Evolutionary conservation across 2,888 invertebrate species (phyloP), one percentile per base, ranked within the genome.

Genomic region (Trachelus troglodyta): DNA sequence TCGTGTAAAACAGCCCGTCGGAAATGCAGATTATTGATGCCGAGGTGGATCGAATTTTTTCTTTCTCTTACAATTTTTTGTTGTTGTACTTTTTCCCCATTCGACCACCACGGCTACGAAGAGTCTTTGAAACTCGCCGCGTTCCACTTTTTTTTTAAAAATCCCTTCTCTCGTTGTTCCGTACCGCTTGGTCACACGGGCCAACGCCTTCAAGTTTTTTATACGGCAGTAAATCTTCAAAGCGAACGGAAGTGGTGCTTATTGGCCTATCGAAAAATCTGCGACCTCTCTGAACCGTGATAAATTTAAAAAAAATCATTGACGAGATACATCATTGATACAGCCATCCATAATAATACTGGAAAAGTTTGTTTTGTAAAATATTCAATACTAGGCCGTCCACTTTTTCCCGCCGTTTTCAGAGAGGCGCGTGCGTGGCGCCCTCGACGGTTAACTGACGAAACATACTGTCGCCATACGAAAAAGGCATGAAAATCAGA

Each of bases 1-100:
- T 78, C 76, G 40, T 68, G 23, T 15, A 69, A 74, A 31, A 77
- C 80, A 79, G 77, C 80, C 76, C 80, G 81, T 81, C 80, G 81
- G 81, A 83, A 83, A 84, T 82, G 81, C 81, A 82, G 83, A 85
- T 85, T 81, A 80, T 83, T 82, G 80, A 82, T 83, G 81, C 79
- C 79, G 79, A 81, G 81, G 79, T 56, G 56, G 9, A 56, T 56
- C 56, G 56, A 56, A 56, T 56, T 56, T 56, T 56, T 56, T 56
- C 56, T 23, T 56, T 23, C 23, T 23, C 23, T 23, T 56, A 2
- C 56, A 23, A 37, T 15, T 37, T 23, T 56, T 56, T 56, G 35
- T 35, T 12, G 3, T 56, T 23, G 23, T 56, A 56, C 9, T 23
- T 56, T 23, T 56, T 56, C 56, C 56, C 56, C 56, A 56, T 56